Evolutionary conservation across 2,113 vertebrate genomes (phyloP), one percentile per base, ranked within the genome.

Genomic region (Ceyx margarethae): DNA sequence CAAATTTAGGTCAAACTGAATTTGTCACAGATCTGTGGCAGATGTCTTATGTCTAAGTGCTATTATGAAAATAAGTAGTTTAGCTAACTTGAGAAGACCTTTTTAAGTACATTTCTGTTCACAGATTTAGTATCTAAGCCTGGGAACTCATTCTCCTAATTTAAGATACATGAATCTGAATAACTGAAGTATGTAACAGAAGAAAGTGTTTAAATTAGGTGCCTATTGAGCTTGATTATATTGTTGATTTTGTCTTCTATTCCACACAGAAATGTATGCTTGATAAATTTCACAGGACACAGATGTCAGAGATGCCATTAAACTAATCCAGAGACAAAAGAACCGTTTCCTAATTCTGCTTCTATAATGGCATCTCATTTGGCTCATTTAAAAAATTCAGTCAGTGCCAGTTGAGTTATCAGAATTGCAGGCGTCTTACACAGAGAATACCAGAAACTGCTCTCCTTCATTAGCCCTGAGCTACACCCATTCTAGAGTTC

Each of bases 321-420:
- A 87, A 73, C 46, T 85, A 87, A 80, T 67, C 40, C 76, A 85
- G 79, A 91, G 26, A 58, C 1, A 4, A 85, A 81, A 72, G 57
- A 81, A 33, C 7, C 35, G 65, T 66, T 88, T 93, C 67, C 77
- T 78, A 68, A 90, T 85, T 83, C 73, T 91, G 51, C 50, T 45
- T 68, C 23, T 35, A 50, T 43, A 93, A 87, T 5, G 1, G 29
- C 23, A 77, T 87, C 64, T 82, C 40, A 40, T 87, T 95, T 77
- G 94, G 54, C 61, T 91, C 29, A 71, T 74, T 94, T 62, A 65
- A 76, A 91, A 87, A 91, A 87, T 64, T 84, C 54, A 84, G 56
- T 60, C 46, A 81, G 66, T 71, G 51, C 45, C 84, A 73, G 80
- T 4, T 86, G 69, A 87, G 28, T 73, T 83, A 42, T 87, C 48